Evolutionary conservation across 2,113 vertebrate species (phyloP).

Genomic region (Gallinago jamesoni): DNA sequence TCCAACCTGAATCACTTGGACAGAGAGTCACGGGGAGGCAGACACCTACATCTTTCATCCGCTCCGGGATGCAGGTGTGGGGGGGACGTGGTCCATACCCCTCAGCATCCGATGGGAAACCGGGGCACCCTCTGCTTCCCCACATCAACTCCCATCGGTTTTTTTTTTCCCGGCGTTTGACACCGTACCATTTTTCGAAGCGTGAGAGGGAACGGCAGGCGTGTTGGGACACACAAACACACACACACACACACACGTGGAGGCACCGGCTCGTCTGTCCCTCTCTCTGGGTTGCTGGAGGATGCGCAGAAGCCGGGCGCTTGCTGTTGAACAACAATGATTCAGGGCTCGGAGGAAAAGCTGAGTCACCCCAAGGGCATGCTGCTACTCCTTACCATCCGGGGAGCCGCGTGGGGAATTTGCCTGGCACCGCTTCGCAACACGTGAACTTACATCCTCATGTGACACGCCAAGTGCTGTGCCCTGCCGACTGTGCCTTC

Average conservation of each 20-base stretch:
- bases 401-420: background rate
- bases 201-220: background rate
- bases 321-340: background rate
- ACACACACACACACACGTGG: background rate
- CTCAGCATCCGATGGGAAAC: background rate
- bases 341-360: background rate
- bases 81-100: background rate
- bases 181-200: accelerated
- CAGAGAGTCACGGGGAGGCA: background rate
- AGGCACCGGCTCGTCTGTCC: background rate
- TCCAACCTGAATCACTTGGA: background rate
- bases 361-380: slow-evolving; percentile 32
- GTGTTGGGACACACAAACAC: background rate
- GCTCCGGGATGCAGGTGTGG: accelerated
- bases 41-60: accelerated
- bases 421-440: background rate
- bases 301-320: background rate
- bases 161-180: accelerated
- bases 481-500: background rate
- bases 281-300: background rate
- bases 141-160: accelerated
- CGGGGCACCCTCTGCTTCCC: accelerated
- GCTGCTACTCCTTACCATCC: background rate
- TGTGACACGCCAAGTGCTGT: background rate
- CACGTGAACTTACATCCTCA: background rate